Evolutionary conservation across 2,888 invertebrate species (phyloP).

Genomic region (Megamerina dolium): DNA sequence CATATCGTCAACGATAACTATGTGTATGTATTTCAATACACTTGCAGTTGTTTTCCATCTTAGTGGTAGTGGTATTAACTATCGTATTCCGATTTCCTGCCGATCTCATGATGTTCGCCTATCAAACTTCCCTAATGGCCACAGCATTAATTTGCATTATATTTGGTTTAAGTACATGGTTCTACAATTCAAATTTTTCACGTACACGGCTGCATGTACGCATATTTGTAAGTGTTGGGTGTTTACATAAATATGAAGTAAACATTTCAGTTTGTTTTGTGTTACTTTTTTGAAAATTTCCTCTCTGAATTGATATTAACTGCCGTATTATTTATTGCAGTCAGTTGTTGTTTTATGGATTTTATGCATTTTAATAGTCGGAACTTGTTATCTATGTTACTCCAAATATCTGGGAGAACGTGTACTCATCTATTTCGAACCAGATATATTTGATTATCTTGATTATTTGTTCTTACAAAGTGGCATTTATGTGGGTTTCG

Average conservation of each 20-base stretch:
- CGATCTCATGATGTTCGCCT: slow-evolving; percentile 7
- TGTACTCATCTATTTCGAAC: slow-evolving; percentile 1
- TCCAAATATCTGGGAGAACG: not conserved
- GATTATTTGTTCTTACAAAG: not conserved
- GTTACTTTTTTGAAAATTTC: too few species aligned
- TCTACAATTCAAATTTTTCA: slow-evolving; percentile 19
- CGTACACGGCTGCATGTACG: slow-evolving; percentile 17
- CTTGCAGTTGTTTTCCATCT: not conserved
- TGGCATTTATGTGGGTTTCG: not conserved
- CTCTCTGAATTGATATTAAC: too few species aligned
- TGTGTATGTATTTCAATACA: not conserved
- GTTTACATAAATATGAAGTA: not conserved
- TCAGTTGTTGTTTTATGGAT: slow-evolving; percentile 6
- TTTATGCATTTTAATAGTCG: slow-evolving; percentile 1
- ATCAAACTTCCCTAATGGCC: slow-evolving; percentile 5
- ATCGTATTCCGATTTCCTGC: slow-evolving; percentile 4
- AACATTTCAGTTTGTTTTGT: not conserved
- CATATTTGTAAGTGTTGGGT: slow-evolving; percentile 8
- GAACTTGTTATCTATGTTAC: not conserved
- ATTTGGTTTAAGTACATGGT: slow-evolving; percentile 20
- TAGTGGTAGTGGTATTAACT: not conserved
- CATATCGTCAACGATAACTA: too few species aligned
- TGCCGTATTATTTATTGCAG: slow-evolving; percentile 2
- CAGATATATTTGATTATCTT: slow-evolving; percentile 3
- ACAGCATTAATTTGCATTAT: slow-evolving; percentile 9